These are phyloP conservation scores for Phainopepla nitens DNA, from an alignment of 2,113 vertebrate genomes.

Conservation along the genomic window DNA sequence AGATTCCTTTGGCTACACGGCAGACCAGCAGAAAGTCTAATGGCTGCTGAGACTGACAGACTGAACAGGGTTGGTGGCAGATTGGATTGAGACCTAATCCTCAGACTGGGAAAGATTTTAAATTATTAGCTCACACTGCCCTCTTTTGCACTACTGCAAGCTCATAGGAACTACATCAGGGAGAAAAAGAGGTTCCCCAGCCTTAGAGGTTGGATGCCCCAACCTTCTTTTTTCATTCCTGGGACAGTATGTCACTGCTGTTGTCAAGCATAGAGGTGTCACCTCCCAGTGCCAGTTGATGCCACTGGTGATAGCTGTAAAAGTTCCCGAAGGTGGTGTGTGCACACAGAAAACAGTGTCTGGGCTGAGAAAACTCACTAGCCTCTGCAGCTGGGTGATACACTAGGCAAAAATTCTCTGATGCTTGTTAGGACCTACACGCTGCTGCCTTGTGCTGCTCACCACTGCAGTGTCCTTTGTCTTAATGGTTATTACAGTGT, in stretches of 20 bases:
- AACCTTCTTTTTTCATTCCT: background rate
- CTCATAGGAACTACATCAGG: background rate
- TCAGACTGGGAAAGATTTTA: background rate
- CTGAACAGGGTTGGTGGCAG: background rate
- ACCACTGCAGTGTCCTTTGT: background rate
- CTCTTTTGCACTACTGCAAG: background rate
- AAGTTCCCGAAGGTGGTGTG: background rate
- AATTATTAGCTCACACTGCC: background rate
- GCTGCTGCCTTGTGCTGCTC: background rate
- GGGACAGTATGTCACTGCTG: background rate
- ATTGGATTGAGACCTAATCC: background rate
- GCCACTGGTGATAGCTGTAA: background rate
- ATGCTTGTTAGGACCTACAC: background rate
- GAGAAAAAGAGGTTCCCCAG: background rate
- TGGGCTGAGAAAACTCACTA: background rate
- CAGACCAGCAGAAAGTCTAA: background rate
- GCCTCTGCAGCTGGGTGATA: background rate
- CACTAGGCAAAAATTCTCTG: background rate
- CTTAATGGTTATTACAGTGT: background rate
- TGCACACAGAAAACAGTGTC: background rate
- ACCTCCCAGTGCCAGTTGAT: background rate
- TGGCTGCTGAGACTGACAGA: background rate
- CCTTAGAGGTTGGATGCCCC: background rate
- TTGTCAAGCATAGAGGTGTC: background rate
- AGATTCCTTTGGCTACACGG: background rate